Conservation (phyloP, 1,140 invertebrate genomes). For the Lethrus apterus region DNA sequence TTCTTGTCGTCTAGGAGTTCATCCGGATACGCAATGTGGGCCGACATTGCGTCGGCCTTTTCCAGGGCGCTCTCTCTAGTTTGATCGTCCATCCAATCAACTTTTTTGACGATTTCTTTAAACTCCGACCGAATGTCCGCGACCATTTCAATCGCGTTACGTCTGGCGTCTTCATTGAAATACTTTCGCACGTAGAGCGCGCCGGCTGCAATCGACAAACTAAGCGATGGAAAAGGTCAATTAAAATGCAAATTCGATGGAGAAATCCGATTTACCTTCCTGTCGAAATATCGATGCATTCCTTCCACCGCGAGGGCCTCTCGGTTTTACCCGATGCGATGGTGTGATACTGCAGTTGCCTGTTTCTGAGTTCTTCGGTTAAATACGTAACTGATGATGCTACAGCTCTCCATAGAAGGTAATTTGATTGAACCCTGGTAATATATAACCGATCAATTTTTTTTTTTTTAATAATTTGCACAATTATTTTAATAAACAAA, state of each 20-base stretch:
- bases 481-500: slow-evolving; percentile 2
- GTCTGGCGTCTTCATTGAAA: slow-evolving; percentile 47
- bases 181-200: slow-evolving; percentile 51
- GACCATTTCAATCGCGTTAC: slow-evolving; percentile 58
- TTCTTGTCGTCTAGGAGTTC: slow-evolving; percentile 50
- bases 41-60: slow-evolving; percentile 48
- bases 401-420: slow-evolving; percentile 54
- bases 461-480: too few relatives aligned
- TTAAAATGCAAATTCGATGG: neutral
- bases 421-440: slow-evolving; percentile 56
- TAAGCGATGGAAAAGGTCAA: neutral
- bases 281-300: slow-evolving; percentile 46
- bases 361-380: slow-evolving; percentile 46
- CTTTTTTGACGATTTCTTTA: slow-evolving; percentile 49
- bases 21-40: slow-evolving; percentile 52
- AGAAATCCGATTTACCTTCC: slow-evolving; percentile 31
- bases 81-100: slow-evolving; percentile 64
- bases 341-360: slow-evolving; percentile 48
- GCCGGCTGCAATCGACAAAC: slow-evolving; percentile 42
- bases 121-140: slow-evolving; percentile 54
- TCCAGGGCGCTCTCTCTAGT: slow-evolving; percentile 51
- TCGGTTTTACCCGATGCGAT: slow-evolving; percentile 49
- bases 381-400: slow-evolving; percentile 49
- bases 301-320: slow-evolving; percentile 50
- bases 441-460: too few relatives aligned